Evolutionary conservation across 2,888 invertebrate species (phyloP).

Genomic region (Trissoscelio sp.): DNA sequence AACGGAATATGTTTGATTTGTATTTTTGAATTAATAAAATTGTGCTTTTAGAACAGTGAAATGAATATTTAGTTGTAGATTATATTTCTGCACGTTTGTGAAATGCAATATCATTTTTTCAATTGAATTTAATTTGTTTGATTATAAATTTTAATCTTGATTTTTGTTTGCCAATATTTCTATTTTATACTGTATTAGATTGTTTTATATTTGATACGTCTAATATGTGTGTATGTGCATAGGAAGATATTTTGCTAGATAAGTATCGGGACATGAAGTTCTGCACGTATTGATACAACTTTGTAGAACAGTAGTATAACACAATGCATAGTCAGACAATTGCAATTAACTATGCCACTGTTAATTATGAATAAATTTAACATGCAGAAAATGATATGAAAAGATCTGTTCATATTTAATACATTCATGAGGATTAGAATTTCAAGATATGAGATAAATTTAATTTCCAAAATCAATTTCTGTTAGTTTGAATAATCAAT

Average conservation of each 20-base stretch:
- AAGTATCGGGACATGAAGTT: conserved; percentile 18
- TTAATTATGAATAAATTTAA: conserved; percentile 14
- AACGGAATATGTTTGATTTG: neutral
- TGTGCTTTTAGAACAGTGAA: neutral
- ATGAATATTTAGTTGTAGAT: neutral
- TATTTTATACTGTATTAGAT: neutral
- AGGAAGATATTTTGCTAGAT: neutral
- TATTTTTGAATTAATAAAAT: neutral
- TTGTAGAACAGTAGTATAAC: conserved; percentile 14
- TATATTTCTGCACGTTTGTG: too few relatives aligned
- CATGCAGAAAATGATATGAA: conserved; percentile 3
- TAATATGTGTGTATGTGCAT: neutral
- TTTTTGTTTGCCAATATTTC: too few relatives aligned
- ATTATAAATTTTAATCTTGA: too few relatives aligned
- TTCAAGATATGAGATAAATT: neutral
- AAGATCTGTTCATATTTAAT: neutral
- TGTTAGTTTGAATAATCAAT: too few relatives aligned
- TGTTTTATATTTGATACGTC: neutral
- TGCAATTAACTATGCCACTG: conserved; percentile 15
- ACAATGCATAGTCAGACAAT: conserved; percentile 32
- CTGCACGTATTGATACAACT: conserved; percentile 8
- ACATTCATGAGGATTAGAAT: neutral
- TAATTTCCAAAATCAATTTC: too few relatives aligned
- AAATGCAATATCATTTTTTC: too few relatives aligned
- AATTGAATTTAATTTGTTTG: too few relatives aligned